Evolutionary conservation across 2,797 vertebrate genomes (phyloP), one percentile per base, ranked within the genome.

Genomic region (Sitta carolinensis): DNA sequence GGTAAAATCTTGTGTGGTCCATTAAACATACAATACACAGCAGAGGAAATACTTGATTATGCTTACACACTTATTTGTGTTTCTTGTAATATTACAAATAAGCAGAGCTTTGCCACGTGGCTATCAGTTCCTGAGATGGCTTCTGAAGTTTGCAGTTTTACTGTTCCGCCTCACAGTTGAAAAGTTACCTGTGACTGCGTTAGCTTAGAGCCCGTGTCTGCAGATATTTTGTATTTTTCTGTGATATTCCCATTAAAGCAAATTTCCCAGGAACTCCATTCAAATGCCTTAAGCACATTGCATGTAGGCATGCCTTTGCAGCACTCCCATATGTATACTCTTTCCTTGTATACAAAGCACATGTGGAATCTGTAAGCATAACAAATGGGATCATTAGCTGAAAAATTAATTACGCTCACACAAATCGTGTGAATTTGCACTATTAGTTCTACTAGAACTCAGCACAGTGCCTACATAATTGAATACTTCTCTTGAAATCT

Each of bases 1-100:
- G 93, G 93, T 84, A 84, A 94, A 96, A 94, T 82, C 94, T 87
- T 94, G 94, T 95, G 95, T 95, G 95, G 94, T 90, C 95, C 80
- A 88, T 96, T 95, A 91, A 79, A 77, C 57, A 25, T 54, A 90
- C 62, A 92, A 93, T 82, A 43, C 59, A 67, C 80, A 87, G 91
- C 83, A 93, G 67, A 95, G 91, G 83, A 96, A 97, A 91, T 90
- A 82, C 69, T 76, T 78, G 76, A 89, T 92, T 87, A 93, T 23
- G 36, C 74, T 89, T 79, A 45, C 72, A 95, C 93, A 93, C 83
- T 85, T 88, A 47, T 89, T 30, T 72, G 73, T 74, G 55, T 76
- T 96, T 87, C 92, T 96, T 13, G 14, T 94, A 86, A 90, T 38
- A 70, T 48, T 77, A 80, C 50, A 84, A 79, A 93, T 7, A 29